Conservation (phyloP, 2,113 vertebrate genomes). For the Pachycephala philippinensis region DNA sequence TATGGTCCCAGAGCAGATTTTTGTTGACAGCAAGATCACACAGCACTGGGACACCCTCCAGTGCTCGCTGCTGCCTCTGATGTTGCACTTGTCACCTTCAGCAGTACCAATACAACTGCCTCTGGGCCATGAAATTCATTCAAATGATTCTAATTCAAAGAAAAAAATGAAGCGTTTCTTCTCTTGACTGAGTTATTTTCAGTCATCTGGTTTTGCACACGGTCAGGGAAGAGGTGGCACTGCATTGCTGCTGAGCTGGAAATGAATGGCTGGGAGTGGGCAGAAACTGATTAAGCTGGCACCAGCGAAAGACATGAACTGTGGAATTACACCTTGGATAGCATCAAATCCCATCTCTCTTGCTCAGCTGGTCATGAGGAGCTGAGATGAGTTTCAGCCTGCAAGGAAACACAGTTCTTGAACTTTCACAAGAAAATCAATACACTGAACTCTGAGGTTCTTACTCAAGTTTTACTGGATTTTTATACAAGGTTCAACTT, state of each 20-base stretch:
- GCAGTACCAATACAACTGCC: neutral
- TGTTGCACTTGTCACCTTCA: neutral
- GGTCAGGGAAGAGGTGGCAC: neutral
- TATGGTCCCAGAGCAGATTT: neutral
- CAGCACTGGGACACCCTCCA: neutral
- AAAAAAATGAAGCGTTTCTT: neutral
- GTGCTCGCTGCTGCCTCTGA: neutral
- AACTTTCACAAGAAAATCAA: slow-evolving; percentile 27
- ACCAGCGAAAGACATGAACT: neutral
- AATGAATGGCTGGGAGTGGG: slow-evolving; percentile 16
- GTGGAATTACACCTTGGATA: slow-evolving; percentile 38
- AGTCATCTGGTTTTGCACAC: neutral
- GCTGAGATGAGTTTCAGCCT: slow-evolving; percentile 25
- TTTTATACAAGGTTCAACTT: neutral
- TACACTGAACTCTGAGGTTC: neutral
- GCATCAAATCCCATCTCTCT: slow-evolving; percentile 38
- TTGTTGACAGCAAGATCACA: neutral
- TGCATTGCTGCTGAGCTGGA: slow-evolving; percentile 30
- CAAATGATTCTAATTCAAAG: neutral
- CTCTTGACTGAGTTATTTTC: neutral
- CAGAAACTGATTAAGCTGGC: neutral
- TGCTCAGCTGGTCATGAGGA: slow-evolving; percentile 38
- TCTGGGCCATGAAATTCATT: neutral
- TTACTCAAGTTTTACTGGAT: neutral
- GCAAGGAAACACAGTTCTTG: slow-evolving; percentile 4